Percentiles rank a stretch among this genome's conserved stretches.
Conservation (phyloP, 2,888 invertebrate species). For the Drosophila nr. medialis region DNA sequence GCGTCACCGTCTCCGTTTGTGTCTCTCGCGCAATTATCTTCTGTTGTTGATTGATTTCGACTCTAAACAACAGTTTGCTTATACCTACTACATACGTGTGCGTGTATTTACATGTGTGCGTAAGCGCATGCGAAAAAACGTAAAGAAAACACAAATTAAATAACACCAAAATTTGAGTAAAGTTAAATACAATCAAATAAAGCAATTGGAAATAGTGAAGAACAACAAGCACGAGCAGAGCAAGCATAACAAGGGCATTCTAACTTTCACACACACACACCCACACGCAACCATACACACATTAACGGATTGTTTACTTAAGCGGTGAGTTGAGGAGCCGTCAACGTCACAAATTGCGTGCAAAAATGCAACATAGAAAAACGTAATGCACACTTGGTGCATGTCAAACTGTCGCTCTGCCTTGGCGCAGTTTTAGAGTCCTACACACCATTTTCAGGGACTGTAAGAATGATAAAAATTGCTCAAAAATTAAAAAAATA, state of each 20-base stretch:
- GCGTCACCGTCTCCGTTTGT: slow-evolving; percentile 20
- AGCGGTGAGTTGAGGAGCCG: slow-evolving; percentile 62
- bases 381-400: slow-evolving; percentile 7
- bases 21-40: slow-evolving; percentile 32
- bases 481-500: background rate
- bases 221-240: slow-evolving; percentile 20
- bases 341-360: slow-evolving; percentile 26
- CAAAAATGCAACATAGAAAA: slow-evolving; percentile 26
- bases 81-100: slow-evolving; percentile 13
- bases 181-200: slow-evolving; percentile 51
- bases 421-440: slow-evolving; percentile 46
- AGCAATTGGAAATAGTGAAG: slow-evolving; percentile 42
- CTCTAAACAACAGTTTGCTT: slow-evolving; percentile 40
- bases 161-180: slow-evolving; percentile 32
- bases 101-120: slow-evolving; percentile 25
- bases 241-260: slow-evolving; percentile 44
- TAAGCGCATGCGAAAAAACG: slow-evolving; percentile 37
- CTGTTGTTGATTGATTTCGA: slow-evolving; percentile 60
- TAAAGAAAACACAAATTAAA: slow-evolving; percentile 40
- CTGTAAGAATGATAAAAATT: slow-evolving; percentile 1
- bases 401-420: slow-evolving; percentile 42
- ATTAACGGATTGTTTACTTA: slow-evolving; percentile 42
- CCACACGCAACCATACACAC: background rate
- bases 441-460: slow-evolving; percentile 10
- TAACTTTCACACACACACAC: slow-evolving; percentile 6